A percentile compares a stretch with the other conserved stretches of the same genome.
These are phyloP conservation scores for Boulengeromyrus knoepffleri DNA, from an alignment of 2,113 vertebrate genomes.

Conservation along the genomic window DNA sequence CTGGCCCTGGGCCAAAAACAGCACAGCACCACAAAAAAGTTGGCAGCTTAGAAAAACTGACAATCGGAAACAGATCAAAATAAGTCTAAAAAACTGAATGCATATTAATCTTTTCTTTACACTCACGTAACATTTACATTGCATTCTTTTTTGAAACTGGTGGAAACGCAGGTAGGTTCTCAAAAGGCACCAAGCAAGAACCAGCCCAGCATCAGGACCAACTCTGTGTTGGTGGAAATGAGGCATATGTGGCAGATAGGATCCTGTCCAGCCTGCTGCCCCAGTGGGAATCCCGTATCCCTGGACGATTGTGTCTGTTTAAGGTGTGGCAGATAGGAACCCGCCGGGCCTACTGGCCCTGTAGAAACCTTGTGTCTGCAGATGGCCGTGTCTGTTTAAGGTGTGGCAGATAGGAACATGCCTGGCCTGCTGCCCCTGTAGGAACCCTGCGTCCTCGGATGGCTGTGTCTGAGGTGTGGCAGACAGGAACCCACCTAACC, in stretches of 20 bases:
- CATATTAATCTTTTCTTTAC: no score
- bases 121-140: no score
- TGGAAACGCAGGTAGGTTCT: no score
- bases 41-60: no score
- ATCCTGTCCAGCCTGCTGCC: neutral
- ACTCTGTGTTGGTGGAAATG: no score
- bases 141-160: no score
- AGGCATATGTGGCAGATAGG: neutral
- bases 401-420: neutral
- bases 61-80: no score
- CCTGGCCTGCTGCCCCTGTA: neutral
- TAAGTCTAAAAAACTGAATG: no score
- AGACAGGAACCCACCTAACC: neutral
- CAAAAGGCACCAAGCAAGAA: no score
- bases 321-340: neutral
- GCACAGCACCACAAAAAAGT: no score
- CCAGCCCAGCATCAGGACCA: no score
- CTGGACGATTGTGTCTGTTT: neutral
- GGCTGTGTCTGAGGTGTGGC: conserved; percentile 44
- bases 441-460: conserved; percentile 32
- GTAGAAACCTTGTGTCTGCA: conserved; percentile 27
- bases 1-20: no score
- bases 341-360: neutral
- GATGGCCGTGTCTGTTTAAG: conserved; percentile 49
- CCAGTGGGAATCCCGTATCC: neutral